Base-by-base conservation (phyloP, 1,140 invertebrate genomes). In the Papilio aristodemus region DNA sequence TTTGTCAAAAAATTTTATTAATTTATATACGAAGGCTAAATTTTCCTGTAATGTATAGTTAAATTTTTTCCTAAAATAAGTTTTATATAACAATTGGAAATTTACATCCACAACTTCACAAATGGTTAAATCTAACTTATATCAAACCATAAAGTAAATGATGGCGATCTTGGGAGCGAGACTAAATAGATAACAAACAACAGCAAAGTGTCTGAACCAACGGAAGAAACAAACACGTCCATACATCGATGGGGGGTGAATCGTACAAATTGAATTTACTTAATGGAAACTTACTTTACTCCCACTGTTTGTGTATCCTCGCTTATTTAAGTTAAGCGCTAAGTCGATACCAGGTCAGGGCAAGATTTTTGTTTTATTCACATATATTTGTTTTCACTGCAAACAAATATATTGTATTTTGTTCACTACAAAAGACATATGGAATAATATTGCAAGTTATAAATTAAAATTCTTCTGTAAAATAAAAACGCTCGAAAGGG, bases 261-360 rank as follows among this genome's bases (percentile, higher is more conserved):
- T 78, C 68, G 43, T 32, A 68, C 69, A 78, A 78, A 79, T 73
- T 79, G 71, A 69, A 73, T 73, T 79, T 79, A 74, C 71, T 69
- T 79, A 79, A 79, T 78, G 67, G 71, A 77, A 69, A 41, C 70
- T 69, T 66, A 41, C 60, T 70, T 69, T 71, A 43, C 62, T 68
- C 58, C 67, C 10, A 19, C 46, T 54, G 46, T 25, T 54, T 54
- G 46, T 25, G 5, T 22, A 17, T 54, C 2, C 27, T 32, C 27
- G 27, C 27, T 32, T 32, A 32, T 32, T 32, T 46, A 46, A 17
- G 3, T 54, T 54, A 19, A 46, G 22, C 1, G 39, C 32, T 43
- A 38, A 37, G 25, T 46, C 43, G 54, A 41, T 60, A 41, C n/a
- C 14, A 14, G 7, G 6, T 5, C 4, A 43, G 17, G 17, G 17